These are phyloP conservation scores for Bryconaethiops microstoma DNA, from an alignment of 2,797 vertebrate genomes.

Conservation along the genomic window DNA sequence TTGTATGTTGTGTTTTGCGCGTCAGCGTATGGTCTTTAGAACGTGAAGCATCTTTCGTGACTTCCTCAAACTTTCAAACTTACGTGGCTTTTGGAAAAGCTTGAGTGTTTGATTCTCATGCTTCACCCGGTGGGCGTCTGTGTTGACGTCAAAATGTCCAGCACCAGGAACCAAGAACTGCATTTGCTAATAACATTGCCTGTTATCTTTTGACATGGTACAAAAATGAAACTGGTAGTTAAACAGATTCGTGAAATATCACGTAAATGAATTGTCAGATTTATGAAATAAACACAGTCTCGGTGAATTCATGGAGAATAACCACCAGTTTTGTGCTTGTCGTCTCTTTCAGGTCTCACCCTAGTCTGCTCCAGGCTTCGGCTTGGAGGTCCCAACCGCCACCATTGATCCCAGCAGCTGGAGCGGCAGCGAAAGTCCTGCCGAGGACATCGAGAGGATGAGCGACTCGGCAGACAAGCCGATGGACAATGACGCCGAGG, in stretches of 20 bases:
- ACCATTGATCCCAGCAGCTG: slow-evolving; percentile 99
- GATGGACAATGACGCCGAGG: slow-evolving; percentile 96
- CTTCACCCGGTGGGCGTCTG: slow-evolving; percentile 39
- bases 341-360: slow-evolving; percentile 85
- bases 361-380: slow-evolving; percentile 92
- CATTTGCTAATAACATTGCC: too few relatives aligned
- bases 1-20: background rate
- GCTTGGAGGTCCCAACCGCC: slow-evolving; percentile 90
- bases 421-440: slow-evolving; percentile 99
- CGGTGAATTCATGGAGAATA: background rate
- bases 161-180: background rate
- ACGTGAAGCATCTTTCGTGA: background rate
- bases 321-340: slow-evolving; percentile 55
- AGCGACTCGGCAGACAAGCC: slow-evolving; percentile 98
- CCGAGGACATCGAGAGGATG: slow-evolving; percentile 98
- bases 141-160: background rate
- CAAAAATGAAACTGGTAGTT: too few relatives aligned
- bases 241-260: too few relatives aligned
- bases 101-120: background rate
- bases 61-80: too few relatives aligned
- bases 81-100: background rate
- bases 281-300: too few relatives aligned
- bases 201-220: too few relatives aligned
- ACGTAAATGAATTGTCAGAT: too few relatives aligned
- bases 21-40: too few relatives aligned